Conservation (phyloP, 2,113 vertebrate species). For the Cranoglanis bouderius region DNA sequence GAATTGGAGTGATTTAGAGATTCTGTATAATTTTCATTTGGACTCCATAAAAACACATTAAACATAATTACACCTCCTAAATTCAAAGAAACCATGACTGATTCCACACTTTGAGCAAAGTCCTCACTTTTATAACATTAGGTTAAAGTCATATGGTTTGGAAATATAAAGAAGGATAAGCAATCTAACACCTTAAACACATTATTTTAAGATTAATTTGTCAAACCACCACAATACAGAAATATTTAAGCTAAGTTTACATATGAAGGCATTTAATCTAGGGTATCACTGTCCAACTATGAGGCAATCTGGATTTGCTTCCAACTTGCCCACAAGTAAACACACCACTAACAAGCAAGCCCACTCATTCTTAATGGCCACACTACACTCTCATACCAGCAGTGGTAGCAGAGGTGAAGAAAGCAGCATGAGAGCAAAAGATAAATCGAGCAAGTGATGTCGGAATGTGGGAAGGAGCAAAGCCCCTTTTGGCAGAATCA, state of each 20-base stretch:
- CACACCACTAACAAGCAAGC: constrained; percentile 18
- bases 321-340: constrained; percentile 43
- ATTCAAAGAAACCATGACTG: not conserved
- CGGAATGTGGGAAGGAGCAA: constrained; percentile 73
- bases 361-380: constrained; percentile 23
- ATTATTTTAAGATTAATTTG: constrained; percentile 20
- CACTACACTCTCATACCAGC: constrained; percentile 34
- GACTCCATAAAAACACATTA: not conserved
- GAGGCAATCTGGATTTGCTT: constrained; percentile 49
- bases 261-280: constrained; percentile 13
- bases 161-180: not conserved
- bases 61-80: not conserved
- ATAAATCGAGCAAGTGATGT: constrained; percentile 69
- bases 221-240: constrained; percentile 17
- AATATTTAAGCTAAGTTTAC: not conserved
- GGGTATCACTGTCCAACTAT: constrained; percentile 44
- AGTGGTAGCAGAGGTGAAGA: constrained; percentile 59
- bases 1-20: not conserved
- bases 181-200: not conserved
- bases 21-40: constrained; percentile 1
- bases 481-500: constrained; percentile 69
- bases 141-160: not conserved
- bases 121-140: not conserved
- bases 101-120: not conserved
- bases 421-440: constrained; percentile 54